phyloP scores from a whole-genome alignment of 2,888 invertebrate species.

The Zeuzera pyrina region DNA sequence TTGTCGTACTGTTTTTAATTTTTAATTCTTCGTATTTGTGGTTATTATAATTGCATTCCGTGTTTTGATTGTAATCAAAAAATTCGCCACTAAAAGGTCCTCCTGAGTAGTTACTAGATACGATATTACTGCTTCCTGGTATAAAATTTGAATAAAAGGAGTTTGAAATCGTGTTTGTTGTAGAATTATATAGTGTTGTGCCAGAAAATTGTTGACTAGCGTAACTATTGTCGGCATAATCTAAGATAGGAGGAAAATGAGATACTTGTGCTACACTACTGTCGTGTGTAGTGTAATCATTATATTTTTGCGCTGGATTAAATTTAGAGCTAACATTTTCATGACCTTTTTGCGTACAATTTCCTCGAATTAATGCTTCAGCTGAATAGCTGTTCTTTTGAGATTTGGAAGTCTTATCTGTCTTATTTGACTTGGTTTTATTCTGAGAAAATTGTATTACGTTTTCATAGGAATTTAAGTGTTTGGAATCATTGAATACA shows the following conservation, averaged over 20 bases:
- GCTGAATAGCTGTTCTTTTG: constrained; percentile 64
- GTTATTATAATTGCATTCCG: constrained; percentile 57
- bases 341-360: constrained; percentile 46
- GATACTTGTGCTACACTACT: constrained; percentile 61
- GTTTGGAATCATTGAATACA: constrained; percentile 48
- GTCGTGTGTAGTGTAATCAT: constrained; percentile 48
- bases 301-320: constrained; percentile 49
- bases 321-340: constrained; percentile 44
- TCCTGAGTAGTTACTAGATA: constrained; percentile 51
- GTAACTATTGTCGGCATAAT: constrained; percentile 57
- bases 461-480: constrained; percentile 37
- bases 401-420: constrained; percentile 46
- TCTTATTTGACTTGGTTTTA: constrained; percentile 45
- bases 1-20: constrained; percentile 46
- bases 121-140: constrained; percentile 52
- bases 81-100: constrained; percentile 56
- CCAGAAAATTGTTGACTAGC: constrained; percentile 57
- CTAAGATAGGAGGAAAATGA: constrained; percentile 59
- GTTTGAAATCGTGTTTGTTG: constrained; percentile 61
- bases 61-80: constrained; percentile 56
- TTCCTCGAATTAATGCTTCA: constrained; percentile 53
- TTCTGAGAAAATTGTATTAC: constrained; percentile 39
- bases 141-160: constrained; percentile 64
- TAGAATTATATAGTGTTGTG: constrained; percentile 56
- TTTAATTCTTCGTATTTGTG: constrained; percentile 62